Conservation (phyloP, 2,888 invertebrate genomes). For the Gibbula magus region DNA sequence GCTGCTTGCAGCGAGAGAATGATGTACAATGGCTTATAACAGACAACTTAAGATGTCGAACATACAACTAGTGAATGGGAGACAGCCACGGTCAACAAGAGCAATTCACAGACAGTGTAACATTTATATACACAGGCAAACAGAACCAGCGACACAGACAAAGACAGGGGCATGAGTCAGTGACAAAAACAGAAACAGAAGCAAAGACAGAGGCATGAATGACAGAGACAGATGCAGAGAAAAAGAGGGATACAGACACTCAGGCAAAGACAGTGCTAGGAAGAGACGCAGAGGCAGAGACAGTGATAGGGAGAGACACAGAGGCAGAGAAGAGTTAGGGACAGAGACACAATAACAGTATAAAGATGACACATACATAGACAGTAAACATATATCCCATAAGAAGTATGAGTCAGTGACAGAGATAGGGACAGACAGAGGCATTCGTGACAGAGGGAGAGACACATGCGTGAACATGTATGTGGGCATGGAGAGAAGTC, state of each 20-base stretch:
- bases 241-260: no score
- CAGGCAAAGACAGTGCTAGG: neutral
- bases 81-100: neutral
- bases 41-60: no score
- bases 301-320: neutral
- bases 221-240: neutral
- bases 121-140: neutral
- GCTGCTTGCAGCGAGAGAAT: no score
- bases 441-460: neutral
- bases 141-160: neutral
- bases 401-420: no score
- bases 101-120: neutral
- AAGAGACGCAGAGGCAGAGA: neutral
- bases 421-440: conserved; percentile 17
- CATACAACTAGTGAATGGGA: no score
- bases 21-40: no score
- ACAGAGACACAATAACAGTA: conserved; percentile 20
- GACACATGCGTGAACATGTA: neutral
- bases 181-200: neutral
- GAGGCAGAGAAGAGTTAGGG: neutral
- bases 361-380: no score
- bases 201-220: neutral
- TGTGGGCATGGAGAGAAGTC: neutral
- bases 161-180: no score
- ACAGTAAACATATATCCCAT: no score